These are phyloP conservation scores for Nasonia oneida DNA, from an alignment of 2,888 invertebrate species.

Conservation along the genomic window DNA sequence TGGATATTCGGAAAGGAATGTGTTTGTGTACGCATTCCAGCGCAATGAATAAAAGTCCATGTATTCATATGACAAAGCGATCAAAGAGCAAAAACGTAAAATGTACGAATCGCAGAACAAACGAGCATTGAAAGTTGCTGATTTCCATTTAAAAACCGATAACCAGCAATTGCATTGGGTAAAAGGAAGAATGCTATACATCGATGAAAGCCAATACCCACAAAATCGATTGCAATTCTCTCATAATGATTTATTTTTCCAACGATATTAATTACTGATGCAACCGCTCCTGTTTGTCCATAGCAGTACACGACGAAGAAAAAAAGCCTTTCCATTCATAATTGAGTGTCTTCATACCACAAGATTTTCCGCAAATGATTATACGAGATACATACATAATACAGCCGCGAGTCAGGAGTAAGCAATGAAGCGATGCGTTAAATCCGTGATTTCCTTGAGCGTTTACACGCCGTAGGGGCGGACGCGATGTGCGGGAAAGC, in stretches of 20 bases:
- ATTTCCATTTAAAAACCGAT: background rate
- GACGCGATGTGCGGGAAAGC: too few species aligned
- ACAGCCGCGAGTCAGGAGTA: background rate
- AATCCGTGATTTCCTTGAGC: conserved; percentile 4
- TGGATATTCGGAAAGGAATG: background rate
- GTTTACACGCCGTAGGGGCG: background rate
- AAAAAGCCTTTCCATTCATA: background rate
- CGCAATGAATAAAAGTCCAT: background rate
- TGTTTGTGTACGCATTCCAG: too few species aligned
- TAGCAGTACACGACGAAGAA: background rate
- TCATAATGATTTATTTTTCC: conserved; percentile 20
- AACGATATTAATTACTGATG: too few species aligned
- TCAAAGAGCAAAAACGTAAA: background rate
- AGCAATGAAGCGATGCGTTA: background rate
- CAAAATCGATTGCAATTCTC: background rate
- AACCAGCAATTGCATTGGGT: conserved; percentile 13
- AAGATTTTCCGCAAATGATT: background rate
- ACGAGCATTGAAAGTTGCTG: background rate
- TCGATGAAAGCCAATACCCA: background rate
- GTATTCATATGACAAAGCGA: background rate
- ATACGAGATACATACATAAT: background rate
- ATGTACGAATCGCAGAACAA: background rate
- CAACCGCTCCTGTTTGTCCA: background rate
- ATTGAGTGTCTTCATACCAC: background rate
- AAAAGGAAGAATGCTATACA: background rate